Evolutionary conservation across 2,888 invertebrate genomes (phyloP), one percentile per base, ranked within the genome.

Genomic region (Augochlorella aurata): DNA sequence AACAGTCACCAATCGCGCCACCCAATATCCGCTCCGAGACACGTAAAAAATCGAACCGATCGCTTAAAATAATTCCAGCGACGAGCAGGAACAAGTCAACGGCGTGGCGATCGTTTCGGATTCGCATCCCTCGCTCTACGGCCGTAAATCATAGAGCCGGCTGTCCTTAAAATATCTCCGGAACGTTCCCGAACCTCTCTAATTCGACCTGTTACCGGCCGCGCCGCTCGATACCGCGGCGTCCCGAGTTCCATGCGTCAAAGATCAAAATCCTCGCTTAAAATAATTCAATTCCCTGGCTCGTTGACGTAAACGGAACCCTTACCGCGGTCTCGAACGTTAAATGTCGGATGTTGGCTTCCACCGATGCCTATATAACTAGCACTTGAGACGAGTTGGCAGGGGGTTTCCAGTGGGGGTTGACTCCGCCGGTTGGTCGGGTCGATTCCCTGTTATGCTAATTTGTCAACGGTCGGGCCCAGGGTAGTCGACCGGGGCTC

Each of bases 371-470:
- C 89, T 90, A 80, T 82, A 85, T 81, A 91, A 90, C 91, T 90
- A 92, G 91, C 90, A 91, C 92, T 93, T 89, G 93, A 93, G 92
- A 93, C 93, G 89, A 85, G 77, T 87, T 87, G 87, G 87, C 88
- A 89, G 90, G 89, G 89, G 90, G 88, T 89, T 90, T 87, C 77
- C 79, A 87, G 88, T 87, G 88, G 88, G 90, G 92, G 90, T 92
- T 90, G 90, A 91, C 90, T 91, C 88, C 89, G 89, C 83, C 81
- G 90, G 63, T 63, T 65, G 65, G 92, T 92, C 90, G 91, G 91
- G 89, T 92, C 92, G 92, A 91, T 91, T 91, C 92, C 92, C 91
- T 90, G 92, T 93, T 93, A 93, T 93, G 93, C 92, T 93, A 93
- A 93, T 93, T 92, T 91, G 92, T 92, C 92, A 93, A 93, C 93